Percentiles rank a stretch among this genome's conserved stretches.
Evolutionary conservation across 2,797 vertebrate species (phyloP).

Genomic region (Rhinoraja longicauda): DNA sequence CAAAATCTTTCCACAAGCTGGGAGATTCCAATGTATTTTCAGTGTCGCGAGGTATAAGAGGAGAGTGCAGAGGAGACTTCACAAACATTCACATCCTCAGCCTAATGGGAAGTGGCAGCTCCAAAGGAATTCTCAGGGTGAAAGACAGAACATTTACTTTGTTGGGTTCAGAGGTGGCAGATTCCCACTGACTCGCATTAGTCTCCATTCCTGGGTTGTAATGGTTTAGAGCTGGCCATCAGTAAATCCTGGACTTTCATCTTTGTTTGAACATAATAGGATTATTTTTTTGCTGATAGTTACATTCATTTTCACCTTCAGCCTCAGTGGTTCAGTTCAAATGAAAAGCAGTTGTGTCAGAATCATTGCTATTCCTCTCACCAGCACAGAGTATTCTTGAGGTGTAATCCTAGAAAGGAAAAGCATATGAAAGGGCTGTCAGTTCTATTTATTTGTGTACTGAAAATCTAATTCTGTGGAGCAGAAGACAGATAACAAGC

Average conservation of each 20-base stretch:
- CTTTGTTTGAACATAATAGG: background rate
- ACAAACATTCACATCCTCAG: background rate
- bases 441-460: slow-evolving; percentile 16
- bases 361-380: slow-evolving; percentile 13
- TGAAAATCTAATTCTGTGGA: background rate
- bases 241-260: background rate
- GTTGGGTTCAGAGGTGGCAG: background rate
- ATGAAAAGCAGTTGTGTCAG: slow-evolving; percentile 11
- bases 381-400: background rate
- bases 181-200: background rate
- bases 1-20: background rate
- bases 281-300: background rate
- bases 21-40: background rate
- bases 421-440: slow-evolving; percentile 24
- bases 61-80: too few relatives aligned
- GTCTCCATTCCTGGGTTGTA: background rate
- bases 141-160: background rate
- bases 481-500: slow-evolving; percentile 22
- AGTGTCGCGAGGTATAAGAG: background rate
- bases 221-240: background rate
- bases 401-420: background rate
- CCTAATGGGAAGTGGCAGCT: background rate
- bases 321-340: background rate
- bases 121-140: background rate
- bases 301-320: background rate